Evolutionary conservation across 1,140 invertebrate genomes (phyloP).

Genomic region (Leguminivora glycinivorella): DNA sequence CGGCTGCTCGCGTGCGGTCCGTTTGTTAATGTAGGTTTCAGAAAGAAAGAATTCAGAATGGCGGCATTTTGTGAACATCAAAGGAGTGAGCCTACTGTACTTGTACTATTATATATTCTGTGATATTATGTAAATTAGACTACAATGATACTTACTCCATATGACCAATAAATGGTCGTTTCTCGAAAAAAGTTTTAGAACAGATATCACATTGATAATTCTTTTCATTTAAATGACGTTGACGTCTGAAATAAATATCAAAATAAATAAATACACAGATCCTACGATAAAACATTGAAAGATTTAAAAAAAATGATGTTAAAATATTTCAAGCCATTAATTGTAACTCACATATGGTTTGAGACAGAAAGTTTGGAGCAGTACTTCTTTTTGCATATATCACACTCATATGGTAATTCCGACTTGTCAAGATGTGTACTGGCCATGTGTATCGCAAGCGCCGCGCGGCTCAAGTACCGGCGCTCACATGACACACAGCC

Average conservation of each 20-base stretch:
- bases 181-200: slow-evolving; percentile 70
- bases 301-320: too few relatives aligned
- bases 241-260: slow-evolving; percentile 48
- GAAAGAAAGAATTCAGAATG: too few relatives aligned
- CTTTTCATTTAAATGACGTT: slow-evolving; percentile 65
- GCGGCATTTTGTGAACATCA: too few relatives aligned
- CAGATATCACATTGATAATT: slow-evolving; percentile 65
- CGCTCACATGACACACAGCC: slow-evolving; percentile 35
- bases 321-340: too few relatives aligned
- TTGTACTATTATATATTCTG: too few relatives aligned
- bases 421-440: neutral
- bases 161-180: slow-evolving; percentile 60
- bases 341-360: slow-evolving; percentile 49
- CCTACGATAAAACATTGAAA: too few relatives aligned
- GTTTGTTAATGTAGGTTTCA: too few relatives aligned
- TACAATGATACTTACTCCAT: slow-evolving; percentile 47
- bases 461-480: slow-evolving; percentile 21
- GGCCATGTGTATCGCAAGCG: slow-evolving; percentile 7
- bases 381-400: slow-evolving; percentile 51
- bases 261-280: neutral
- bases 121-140: too few relatives aligned
- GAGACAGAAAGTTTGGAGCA: slow-evolving; percentile 39
- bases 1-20: too few relatives aligned
- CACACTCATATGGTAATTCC: slow-evolving; percentile 42
- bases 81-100: too few relatives aligned